Evolutionary conservation across 2,113 vertebrate genomes (phyloP).

Genomic region (Proterorhinus semilunaris): DNA sequence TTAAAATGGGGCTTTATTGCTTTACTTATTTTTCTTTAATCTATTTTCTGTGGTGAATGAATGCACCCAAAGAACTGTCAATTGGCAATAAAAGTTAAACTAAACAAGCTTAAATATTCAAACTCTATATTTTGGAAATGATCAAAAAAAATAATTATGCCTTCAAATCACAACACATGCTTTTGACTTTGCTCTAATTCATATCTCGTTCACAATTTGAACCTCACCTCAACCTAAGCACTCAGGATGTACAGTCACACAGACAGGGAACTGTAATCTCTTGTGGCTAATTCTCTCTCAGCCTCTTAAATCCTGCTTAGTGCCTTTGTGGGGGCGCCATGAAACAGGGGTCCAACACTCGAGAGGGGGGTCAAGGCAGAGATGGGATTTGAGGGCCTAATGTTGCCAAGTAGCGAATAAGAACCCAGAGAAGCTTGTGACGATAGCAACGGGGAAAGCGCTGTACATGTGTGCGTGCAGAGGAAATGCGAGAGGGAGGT

Average conservation of each 20-base stretch:
- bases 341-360: slow-evolving; percentile 58
- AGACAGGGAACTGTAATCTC: slow-evolving; percentile 69
- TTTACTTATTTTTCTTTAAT: no score
- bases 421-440: slow-evolving; percentile 31
- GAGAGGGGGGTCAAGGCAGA: slow-evolving; percentile 29
- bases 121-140: no score
- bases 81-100: no score
- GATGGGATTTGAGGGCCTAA: slow-evolving; percentile 52
- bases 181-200: neutral
- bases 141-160: no score
- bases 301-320: slow-evolving; percentile 73
- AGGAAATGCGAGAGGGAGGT: slow-evolving; percentile 31
- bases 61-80: no score
- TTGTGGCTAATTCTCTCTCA: slow-evolving; percentile 68
- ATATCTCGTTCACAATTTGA: slow-evolving; percentile 55
- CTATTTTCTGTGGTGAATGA: no score
- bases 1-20: no score
- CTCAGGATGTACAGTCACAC: slow-evolving; percentile 38
- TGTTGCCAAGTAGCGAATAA: slow-evolving; percentile 33
- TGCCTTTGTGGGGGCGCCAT: slow-evolving; percentile 67
- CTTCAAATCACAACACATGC: neutral
- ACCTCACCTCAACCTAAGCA: slow-evolving; percentile 57
- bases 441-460: slow-evolving; percentile 3
- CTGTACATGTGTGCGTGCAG: slow-evolving; percentile 17
- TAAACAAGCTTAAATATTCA: no score